Base-by-base conservation (phyloP, 1,140 invertebrate genomes). In the Anadara kagoshimensis region DNA sequence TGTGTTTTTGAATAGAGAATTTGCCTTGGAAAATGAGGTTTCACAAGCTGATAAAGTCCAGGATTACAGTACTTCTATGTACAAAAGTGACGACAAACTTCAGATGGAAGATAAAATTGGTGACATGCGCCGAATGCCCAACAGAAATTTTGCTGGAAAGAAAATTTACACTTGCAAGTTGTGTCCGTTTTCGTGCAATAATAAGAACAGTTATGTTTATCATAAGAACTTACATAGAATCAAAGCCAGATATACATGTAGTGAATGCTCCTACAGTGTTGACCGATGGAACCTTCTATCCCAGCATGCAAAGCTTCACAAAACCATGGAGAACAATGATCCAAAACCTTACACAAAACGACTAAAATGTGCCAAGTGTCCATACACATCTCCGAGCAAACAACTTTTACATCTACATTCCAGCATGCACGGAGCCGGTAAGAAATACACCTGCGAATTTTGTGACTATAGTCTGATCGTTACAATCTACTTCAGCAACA, bases 211-310 rank as follows among this genome's bases (percentile, higher is more conserved):
- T 51, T 85, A 78, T 65, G 68, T 78, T 16, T 83, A 83, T 62
- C 87, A 89, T 66, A 83, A 75, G 43, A 78, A 64, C n/a, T 76
- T 86, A 56, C 86, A 89, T 64, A 78, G 78, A 12, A 81, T 80
- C 1, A 61, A 63, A 16, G 85, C 81, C 4, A 75, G 80, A 16
- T 86, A 82, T 68, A 76, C 69, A 22, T 89, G 87, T 63, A 75
- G 69, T 16, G 64, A 83, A 18, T 88, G 87, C 56, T 81, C 81
- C 4, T 89, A 82, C 78, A 83, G 81, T 61, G 80, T 83, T 22
- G 75, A 82, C 22, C 77, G 80, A 59, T 78, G 71, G 69, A 79
- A 79, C 29, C 78, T 83, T 10, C 67, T 85, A 10, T 78, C 75
- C 20, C 83, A 87, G 65, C 86, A 87, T 70, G 77, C 79, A 62